Conservation (phyloP, 2,113 vertebrate species). For the Chionodraco myersi region DNA sequence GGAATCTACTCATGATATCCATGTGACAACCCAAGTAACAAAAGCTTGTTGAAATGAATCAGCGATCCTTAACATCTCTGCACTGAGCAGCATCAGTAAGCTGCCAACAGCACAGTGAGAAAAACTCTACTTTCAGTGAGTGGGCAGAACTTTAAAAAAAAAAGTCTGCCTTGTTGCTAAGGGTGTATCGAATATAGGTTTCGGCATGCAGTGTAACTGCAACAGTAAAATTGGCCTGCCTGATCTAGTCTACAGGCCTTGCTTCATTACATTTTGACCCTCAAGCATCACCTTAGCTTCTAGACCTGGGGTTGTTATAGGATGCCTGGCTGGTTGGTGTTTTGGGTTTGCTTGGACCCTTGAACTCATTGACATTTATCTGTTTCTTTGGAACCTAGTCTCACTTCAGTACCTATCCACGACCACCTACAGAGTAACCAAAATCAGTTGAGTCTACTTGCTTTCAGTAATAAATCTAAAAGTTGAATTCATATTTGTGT, state of each 20-base stretch:
- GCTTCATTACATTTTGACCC: not conserved
- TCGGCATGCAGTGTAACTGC: not conserved
- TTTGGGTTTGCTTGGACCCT: conserved; percentile 33
- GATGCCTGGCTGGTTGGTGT: conserved; percentile 20
- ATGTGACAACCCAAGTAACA: not conserved
- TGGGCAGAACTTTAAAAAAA: not conserved
- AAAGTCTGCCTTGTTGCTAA: not conserved
- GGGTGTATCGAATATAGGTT: not conserved
- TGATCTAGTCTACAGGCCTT: not conserved
- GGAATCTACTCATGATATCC: conserved; percentile 15
- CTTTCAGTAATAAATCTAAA: not conserved
- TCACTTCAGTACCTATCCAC: conserved; percentile 3
- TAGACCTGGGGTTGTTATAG: not conserved
- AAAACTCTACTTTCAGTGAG: not conserved
- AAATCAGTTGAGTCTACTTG: not conserved
- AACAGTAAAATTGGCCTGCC: not conserved
- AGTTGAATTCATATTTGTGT: not conserved
- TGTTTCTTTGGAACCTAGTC: conserved; percentile 16
- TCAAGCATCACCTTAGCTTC: not conserved
- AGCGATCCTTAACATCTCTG: conserved; percentile 11
- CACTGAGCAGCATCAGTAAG: not conserved
- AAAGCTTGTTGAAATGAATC: conserved; percentile 16
- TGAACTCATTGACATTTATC: conserved; percentile 36
- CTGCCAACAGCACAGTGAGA: not conserved
- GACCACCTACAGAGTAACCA: conserved; percentile 27